Evolutionary conservation across 2,888 invertebrate species (phyloP).

Genomic region (Caenorhabditis doughertyi): DNA sequence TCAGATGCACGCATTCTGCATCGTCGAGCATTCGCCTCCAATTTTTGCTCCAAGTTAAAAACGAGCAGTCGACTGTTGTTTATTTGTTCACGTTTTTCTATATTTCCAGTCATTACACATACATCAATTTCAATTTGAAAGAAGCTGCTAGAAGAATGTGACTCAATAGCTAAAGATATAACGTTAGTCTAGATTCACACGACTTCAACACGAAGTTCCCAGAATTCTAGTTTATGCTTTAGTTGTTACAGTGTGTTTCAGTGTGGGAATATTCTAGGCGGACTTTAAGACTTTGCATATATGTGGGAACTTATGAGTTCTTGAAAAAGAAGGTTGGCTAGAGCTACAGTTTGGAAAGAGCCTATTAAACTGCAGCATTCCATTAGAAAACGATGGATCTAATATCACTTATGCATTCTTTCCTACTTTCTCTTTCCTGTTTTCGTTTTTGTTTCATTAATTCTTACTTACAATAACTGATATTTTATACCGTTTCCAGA

Average conservation of each 20-base stretch:
- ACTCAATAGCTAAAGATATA: background rate
- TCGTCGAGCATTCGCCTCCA: constrained; percentile 32
- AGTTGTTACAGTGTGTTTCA: background rate
- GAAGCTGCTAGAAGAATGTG: background rate
- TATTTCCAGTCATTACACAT: constrained; percentile 16
- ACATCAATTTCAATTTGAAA: constrained; percentile 11
- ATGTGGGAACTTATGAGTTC: background rate
- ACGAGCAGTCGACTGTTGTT: background rate
- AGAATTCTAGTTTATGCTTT: constrained; percentile 4
- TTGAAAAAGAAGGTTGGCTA: too few species aligned
- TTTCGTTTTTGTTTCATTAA: too few species aligned
- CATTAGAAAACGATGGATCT: too few species aligned
- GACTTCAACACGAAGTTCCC: background rate
- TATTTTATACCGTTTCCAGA: too few species aligned
- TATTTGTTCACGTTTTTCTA: background rate
- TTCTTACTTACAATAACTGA: too few species aligned
- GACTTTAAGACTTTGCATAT: background rate
- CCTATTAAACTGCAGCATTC: too few species aligned
- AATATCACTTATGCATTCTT: too few species aligned
- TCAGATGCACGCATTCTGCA: constrained; percentile 34
- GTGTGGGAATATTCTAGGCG: background rate
- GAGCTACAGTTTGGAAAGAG: too few species aligned
- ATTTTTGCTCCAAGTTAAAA: constrained; percentile 4
- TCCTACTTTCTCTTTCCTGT: too few species aligned
- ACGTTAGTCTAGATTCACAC: background rate